Evolutionary conservation across 2,113 vertebrate species (phyloP), one percentile per base, ranked within the genome.

Genomic region (Mohoua ochrocephala): DNA sequence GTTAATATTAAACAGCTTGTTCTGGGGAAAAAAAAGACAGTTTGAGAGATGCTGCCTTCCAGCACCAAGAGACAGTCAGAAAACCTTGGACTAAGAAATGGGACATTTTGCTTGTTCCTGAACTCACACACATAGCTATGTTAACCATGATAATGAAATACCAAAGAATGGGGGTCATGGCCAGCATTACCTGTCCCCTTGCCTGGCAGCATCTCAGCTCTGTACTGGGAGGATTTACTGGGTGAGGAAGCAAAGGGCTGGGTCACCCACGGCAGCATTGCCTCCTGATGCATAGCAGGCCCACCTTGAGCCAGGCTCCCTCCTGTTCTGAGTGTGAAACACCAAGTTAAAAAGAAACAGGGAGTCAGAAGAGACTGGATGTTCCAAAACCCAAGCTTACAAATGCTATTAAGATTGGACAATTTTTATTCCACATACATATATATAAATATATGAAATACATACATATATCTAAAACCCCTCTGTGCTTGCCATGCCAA

Each of bases 1-100:
- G 1, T 95, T 95, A 97, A 97, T 94, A 96, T 91, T 97, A 93
- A 96, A 93, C 75, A 93, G 82, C 78, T 86, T 87, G 31, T 42
- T 87, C 41, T 17, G 26, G 1, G 7, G 37, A 23, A 24, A 42
- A 73, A 52, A 17, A 22, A 49, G 15, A 88, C 45, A 82, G 22
- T 73, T 83, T 35, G 59, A 90, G 45, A 89, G 54, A 93, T 73
- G 88, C 57, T 94, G 91, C 81, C 63, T 96, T 80, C 54, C 78
- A 95, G 74, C 78, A 90, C 23, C 70, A 44, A 79, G 63, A 85
- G 49, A 74, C 23, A 57, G 52, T 6, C 60, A 95, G 67, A 76
- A 95, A 95, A 89, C 47, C 82, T 70, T 83, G 76, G 68, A 61
- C 65, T 80, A 20, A 57, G 84, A 80, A 80, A 63, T 28, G 31